These are phyloP conservation scores for Pangasius djambal DNA, from an alignment of 2,797 vertebrate genomes.

Conservation along the genomic window DNA sequence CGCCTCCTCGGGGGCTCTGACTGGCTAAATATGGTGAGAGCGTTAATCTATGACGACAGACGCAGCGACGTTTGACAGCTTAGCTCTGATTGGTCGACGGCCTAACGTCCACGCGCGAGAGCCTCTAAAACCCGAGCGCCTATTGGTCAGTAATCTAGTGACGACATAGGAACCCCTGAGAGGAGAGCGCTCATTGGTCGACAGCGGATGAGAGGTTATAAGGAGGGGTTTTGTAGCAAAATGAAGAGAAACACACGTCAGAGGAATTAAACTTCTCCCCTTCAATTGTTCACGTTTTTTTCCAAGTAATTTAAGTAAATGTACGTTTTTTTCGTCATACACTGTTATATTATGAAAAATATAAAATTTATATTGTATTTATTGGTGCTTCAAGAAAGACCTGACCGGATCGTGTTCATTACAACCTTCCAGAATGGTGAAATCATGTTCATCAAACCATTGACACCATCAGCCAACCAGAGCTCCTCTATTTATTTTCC, in stretches of 20 bases:
- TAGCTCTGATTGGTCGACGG: constrained; percentile 45
- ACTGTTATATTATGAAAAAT: neutral
- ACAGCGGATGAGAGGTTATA: neutral
- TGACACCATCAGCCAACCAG: neutral
- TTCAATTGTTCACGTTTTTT: neutral
- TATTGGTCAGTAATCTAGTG: constrained; percentile 35
- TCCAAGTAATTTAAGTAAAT: neutral
- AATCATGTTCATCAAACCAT: neutral
- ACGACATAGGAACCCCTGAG: constrained; percentile 5
- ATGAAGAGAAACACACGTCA: constrained; percentile 64
- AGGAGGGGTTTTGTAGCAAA: constrained; percentile 52
- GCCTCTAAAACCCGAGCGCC: neutral
- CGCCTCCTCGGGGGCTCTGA: constrained; percentile 67
- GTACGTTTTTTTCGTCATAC: too few species aligned
- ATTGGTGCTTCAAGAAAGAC: neutral
- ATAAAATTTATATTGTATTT: neutral
- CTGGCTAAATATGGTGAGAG: constrained; percentile 82
- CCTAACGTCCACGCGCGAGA: neutral
- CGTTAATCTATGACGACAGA: constrained; percentile 73
- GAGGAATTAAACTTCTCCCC: neutral
- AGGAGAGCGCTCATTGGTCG: constrained; percentile 41
- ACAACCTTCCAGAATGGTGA: neutral
- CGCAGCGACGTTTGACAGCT: constrained; percentile 65
- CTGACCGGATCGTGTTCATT: neutral
- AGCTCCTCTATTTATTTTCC: neutral